Percentiles rank a stretch among this genome's conserved stretches.
phyloP scores from a whole-genome alignment of 2,888 invertebrate genomes.

The Malacosoma neustria region DNA sequence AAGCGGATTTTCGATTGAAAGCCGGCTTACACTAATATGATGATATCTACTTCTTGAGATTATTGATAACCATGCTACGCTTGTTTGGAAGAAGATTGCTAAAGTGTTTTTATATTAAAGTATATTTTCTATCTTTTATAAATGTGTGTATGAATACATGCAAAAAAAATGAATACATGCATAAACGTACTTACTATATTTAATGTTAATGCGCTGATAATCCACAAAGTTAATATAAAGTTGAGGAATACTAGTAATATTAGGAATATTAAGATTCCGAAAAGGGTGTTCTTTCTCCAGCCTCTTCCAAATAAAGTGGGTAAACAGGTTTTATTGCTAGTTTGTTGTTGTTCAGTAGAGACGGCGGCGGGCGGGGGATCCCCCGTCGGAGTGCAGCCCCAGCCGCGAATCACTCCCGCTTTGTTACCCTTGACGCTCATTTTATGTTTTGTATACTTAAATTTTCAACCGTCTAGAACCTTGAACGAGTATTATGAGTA shows the following conservation, averaged over 20 bases:
- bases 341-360: conserved; percentile 16
- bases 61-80: no score
- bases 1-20: no score
- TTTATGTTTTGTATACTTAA: conserved; percentile 8
- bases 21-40: no score
- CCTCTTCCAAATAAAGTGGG: conserved; percentile 67
- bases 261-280: conserved; percentile 87
- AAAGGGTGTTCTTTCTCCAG: conserved; percentile 95
- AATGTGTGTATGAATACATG: no score
- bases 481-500: background rate
- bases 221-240: conserved; percentile 96
- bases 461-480: background rate
- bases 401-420: conserved; percentile 43
- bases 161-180: no score
- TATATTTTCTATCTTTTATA: no score
- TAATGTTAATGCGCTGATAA: conserved; percentile 94
- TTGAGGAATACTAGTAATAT: conserved; percentile 93
- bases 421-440: conserved; percentile 41
- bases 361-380: conserved; percentile 39
- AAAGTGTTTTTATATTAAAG: no score
- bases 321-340: conserved; percentile 26
- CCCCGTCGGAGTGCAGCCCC: conserved; percentile 61
- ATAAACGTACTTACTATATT: conserved; percentile 84
- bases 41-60: no score
- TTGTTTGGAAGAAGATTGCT: no score